Evolutionary conservation across 1,140 invertebrate species (phyloP).

Genomic region (Onthophagus taurus): DNA sequence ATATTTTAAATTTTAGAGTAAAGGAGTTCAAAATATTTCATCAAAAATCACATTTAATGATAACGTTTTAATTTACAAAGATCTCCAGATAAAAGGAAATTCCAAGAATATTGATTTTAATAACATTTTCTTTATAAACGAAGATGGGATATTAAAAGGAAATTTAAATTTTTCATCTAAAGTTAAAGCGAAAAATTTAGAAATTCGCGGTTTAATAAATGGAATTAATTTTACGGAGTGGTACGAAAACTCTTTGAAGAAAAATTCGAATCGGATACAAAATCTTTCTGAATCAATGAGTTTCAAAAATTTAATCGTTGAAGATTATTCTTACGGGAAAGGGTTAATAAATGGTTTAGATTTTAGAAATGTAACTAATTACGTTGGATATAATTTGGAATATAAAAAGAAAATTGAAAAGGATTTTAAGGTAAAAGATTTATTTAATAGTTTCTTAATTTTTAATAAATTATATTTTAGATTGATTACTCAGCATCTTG

Average conservation of each 20-base stretch:
- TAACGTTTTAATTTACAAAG: conserved; percentile 29
- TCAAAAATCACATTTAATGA: conserved; percentile 31
- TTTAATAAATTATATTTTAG: conserved; percentile 26
- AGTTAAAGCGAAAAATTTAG: conserved; percentile 26
- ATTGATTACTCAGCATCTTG: conserved; percentile 30
- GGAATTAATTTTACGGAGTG: conserved; percentile 30
- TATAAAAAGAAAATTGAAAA: conserved; percentile 22
- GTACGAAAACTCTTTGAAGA: conserved; percentile 27
- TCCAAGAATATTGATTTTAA: conserved; percentile 31
- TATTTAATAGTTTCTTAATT: conserved; percentile 1
- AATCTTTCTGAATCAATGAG: conserved; percentile 33
- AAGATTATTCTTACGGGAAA: conserved; percentile 26
- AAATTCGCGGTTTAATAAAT: conserved; percentile 26
- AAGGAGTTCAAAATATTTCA: conserved; percentile 24
- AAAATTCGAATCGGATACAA: conserved; percentile 20
- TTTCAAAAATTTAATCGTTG: conserved; percentile 32
- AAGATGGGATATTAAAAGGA: too few species aligned
- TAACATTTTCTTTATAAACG: conserved; percentile 31
- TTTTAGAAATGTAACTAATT: conserved; percentile 22
- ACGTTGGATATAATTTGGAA: conserved; percentile 21
- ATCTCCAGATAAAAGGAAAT: conserved; percentile 19
- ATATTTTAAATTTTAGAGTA: conserved; percentile 16
- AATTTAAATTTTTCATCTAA: conserved; percentile 25
- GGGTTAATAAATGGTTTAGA: conserved; percentile 31
- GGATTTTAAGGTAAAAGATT: conserved; percentile 24